Percentiles rank a stretch among this genome's conserved stretches.
phyloP scores from a whole-genome alignment of 2,797 vertebrate species.

The Sardinella longiceps region DNA sequence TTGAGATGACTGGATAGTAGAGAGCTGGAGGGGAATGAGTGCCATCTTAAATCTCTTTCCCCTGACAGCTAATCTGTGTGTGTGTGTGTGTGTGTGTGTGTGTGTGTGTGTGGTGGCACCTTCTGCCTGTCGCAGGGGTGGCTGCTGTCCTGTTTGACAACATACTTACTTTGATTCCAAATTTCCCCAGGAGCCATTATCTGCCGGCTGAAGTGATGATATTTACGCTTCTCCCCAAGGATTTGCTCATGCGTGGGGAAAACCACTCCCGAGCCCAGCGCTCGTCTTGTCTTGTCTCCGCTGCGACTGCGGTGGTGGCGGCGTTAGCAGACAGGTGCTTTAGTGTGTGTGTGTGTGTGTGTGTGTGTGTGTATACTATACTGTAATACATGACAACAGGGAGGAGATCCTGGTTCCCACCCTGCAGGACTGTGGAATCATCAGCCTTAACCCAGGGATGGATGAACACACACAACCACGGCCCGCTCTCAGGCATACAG shows the following conservation, averaged over 20 bases:
- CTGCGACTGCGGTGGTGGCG: too few relatives aligned
- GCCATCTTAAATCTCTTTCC: neutral
- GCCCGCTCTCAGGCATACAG: too few relatives aligned
- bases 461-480: too few relatives aligned
- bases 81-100: neutral
- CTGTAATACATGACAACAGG: constrained; percentile 54
- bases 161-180: neutral
- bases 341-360: too few relatives aligned
- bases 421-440: neutral
- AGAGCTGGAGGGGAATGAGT: neutral
- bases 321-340: constrained; percentile 66
- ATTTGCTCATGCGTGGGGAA: constrained; percentile 32
- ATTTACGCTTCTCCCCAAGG: neutral
- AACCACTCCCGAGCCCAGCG: constrained; percentile 51
- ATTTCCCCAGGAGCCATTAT: neutral
- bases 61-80: neutral
- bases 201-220: neutral
- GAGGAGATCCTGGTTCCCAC: too few relatives aligned
- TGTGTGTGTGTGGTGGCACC: neutral
- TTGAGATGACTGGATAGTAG: neutral
- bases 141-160: neutral
- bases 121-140: neutral
- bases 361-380: too few relatives aligned
- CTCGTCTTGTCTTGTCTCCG: too few relatives aligned
- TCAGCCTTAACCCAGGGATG: neutral